Percentiles rank a stretch among this genome's conserved stretches.
These are phyloP conservation scores for Pristiophorus japonicus DNA, from an alignment of 2,113 vertebrate genomes.

Conservation along the genomic window DNA sequence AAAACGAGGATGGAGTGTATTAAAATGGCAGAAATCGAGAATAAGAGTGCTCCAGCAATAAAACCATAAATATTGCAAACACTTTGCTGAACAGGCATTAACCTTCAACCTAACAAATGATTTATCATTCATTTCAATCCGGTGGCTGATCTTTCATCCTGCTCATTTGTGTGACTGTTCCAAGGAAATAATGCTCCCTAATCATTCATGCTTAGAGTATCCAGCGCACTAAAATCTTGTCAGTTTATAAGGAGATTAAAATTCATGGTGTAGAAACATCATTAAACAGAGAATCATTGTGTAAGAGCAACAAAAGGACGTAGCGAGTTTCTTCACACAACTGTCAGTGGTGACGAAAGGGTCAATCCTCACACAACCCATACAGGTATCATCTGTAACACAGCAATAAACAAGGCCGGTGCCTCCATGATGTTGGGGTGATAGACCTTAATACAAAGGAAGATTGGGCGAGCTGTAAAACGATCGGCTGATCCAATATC, in stretches of 20 bases:
- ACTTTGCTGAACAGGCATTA: background rate
- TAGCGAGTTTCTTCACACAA: background rate
- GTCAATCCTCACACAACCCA: background rate
- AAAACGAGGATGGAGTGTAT: background rate
- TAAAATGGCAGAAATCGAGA: background rate
- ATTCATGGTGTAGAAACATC: background rate
- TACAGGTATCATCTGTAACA: background rate
- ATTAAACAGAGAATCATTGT: background rate
- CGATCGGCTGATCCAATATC: background rate
- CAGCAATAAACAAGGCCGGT: too few species aligned
- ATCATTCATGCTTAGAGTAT: background rate
- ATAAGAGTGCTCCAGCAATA: background rate
- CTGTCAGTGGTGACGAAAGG: background rate
- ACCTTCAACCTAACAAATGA: background rate
- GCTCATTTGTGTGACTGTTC: background rate
- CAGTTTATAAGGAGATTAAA: background rate
- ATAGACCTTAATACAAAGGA: background rate
- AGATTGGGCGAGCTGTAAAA: background rate
- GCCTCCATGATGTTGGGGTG: background rate
- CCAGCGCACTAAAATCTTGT: background rate
- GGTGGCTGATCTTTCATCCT: background rate
- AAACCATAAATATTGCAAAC: background rate
- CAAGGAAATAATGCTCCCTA: background rate
- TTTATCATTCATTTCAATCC: background rate
- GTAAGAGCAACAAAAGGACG: background rate